Evolutionary conservation across 2,797 vertebrate species (phyloP).

Genomic region (Argya squamiceps): DNA sequence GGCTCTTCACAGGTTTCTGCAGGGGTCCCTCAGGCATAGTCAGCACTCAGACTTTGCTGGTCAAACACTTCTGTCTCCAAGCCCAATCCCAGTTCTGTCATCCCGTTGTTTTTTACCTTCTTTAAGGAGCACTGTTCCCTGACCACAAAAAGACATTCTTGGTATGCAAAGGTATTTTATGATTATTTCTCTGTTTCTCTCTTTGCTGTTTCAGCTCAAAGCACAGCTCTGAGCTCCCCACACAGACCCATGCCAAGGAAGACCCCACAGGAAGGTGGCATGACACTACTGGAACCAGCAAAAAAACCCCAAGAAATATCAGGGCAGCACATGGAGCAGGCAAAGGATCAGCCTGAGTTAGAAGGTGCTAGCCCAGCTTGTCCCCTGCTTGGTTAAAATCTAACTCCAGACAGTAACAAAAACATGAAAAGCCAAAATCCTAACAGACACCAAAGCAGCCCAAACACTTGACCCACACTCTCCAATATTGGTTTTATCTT

Average conservation of each 20-base stretch:
- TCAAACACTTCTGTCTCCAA: neutral
- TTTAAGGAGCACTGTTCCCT: neutral
- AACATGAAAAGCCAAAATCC: neutral
- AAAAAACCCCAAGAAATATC: neutral
- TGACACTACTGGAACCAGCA: neutral
- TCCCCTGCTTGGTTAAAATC: neutral
- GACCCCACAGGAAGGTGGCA: neutral
- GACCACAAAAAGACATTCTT: neutral
- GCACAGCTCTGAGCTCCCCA: neutral
- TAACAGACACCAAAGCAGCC: neutral
- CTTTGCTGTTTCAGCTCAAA: neutral
- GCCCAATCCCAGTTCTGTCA: neutral
- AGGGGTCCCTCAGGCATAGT: neutral
- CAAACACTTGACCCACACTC: neutral
- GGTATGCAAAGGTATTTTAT: neutral
- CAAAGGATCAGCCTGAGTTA: neutral
- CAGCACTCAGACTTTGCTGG: neutral
- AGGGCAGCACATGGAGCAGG: neutral
- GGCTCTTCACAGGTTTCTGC: neutral
- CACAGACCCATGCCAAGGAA: accelerated
- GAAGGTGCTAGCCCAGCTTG: too few relatives aligned
- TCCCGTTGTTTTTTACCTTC: neutral
- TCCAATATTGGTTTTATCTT: neutral
- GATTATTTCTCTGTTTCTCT: neutral
- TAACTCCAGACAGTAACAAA: neutral